Base-by-base conservation (phyloP, 2,113 vertebrate species). In the Tupaia chinensis region DNA sequence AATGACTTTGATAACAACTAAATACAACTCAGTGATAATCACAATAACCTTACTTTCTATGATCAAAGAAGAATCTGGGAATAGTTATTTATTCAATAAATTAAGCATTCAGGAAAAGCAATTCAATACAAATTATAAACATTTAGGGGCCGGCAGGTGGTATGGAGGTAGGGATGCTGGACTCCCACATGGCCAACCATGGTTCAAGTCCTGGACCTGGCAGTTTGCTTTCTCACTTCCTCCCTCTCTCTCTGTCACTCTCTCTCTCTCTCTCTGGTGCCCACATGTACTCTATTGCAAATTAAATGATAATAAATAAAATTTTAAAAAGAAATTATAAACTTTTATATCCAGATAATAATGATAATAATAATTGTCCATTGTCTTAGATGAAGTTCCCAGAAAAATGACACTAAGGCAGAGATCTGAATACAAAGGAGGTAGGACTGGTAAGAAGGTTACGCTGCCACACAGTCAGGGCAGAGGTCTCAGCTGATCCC, bases 401-500 rank as follows among this genome's bases (percentile, higher is more conserved):
- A 78, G 12, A 13, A 54, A 60, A 91, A 68, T 65, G 19, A 56
- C n/a, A 6, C 16, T 54, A 2, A 60, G 22, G 77, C 10, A 89
- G 10, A 74, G 27, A 82, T 89, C 23, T 81, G 9, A n/a, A 58
- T 66, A 1, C 13, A 20, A 63, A 81, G 15, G 20, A 81, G 94
- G 27, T 3, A 29, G 32, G 11, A 60, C 5, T 65, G 63, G 9
- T 58, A 7, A 44, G 68, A 90, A 82, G 44, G 32, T 22, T 8
- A 54, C n/a, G 3, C 2, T 17, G 54, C 20, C 27, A 13, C 7
- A 9, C 29, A 80, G 19, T 25, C 44, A 17, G 9, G 20, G 32
- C 25, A 9, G 12, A 66, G 10, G 1, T 68, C 44, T 85, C 25
- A 14, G 8, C 6, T 14, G n/a, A 44, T 0, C 1, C 9, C 0